phyloP scores from a whole-genome alignment of 2,888 invertebrate species.

The Agrotis puta region DNA sequence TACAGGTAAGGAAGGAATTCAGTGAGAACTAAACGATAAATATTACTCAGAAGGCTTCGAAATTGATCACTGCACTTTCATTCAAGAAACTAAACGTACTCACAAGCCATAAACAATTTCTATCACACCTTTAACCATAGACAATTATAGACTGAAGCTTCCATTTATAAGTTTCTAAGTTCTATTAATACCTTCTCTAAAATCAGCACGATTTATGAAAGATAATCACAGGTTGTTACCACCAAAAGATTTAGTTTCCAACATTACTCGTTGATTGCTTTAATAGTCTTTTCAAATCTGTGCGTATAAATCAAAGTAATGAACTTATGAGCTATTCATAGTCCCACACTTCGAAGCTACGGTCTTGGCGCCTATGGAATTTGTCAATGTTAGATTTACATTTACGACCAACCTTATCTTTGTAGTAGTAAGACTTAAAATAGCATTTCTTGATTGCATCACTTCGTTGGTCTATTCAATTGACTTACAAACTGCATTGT shows the following conservation, averaged over 20 bases:
- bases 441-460: constrained; percentile 24
- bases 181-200: constrained; percentile 27
- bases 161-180: constrained; percentile 31
- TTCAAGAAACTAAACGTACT: constrained; percentile 15
- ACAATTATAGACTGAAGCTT: constrained; percentile 13
- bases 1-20: neutral
- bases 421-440: constrained; percentile 33
- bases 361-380: constrained; percentile 62
- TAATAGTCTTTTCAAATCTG: constrained; percentile 68
- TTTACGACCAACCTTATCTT: constrained; percentile 34
- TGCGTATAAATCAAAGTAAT: constrained; percentile 67
- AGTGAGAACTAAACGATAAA: neutral
- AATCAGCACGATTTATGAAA: constrained; percentile 54
- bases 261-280: constrained; percentile 58
- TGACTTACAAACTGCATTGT: constrained; percentile 56
- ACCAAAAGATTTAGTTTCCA: constrained; percentile 56
- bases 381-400: constrained; percentile 27
- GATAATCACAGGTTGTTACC: constrained; percentile 60
- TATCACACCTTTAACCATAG: constrained; percentile 35
- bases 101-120: constrained; percentile 31
- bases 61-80: constrained; percentile 12
- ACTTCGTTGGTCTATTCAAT: constrained; percentile 48
- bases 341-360: constrained; percentile 58
- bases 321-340: constrained; percentile 67
- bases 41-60: neutral